Evolutionary conservation across 1,140 invertebrate species (phyloP), one percentile per base, ranked within the genome.

Genomic region (Anastatus disparis): DNA sequence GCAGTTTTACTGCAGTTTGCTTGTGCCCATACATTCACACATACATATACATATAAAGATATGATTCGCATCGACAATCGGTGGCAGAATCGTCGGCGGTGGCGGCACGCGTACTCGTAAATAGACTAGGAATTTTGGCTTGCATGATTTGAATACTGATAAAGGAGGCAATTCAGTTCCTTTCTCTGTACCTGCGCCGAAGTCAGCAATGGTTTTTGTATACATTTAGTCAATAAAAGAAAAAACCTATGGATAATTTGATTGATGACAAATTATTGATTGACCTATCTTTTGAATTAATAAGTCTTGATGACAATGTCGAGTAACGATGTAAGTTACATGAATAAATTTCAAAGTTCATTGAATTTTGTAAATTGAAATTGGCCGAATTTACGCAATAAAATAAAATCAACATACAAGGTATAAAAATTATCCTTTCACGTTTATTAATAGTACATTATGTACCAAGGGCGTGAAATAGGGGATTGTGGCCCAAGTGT

Each of bases 61-160:
- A 15, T n/a, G n/a, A n/a, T n/a, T n/a, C n/a, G n/a, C n/a, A n/a
- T n/a, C n/a, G n/a, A n/a, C n/a, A n/a, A n/a, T n/a, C n/a, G n/a
- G n/a, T n/a, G n/a, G n/a, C n/a, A n/a, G n/a, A n/a, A n/a, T 35
- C 31, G 31, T 35, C 31, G 31, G 31, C 31, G 10, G 10, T 35
- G 17, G 56, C 40, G 35, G 8, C 20, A 12, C 58, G 40, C 15
- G n/a, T 22, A 13, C 12, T 63, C 61, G 50, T 65, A 65, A 65
- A 65, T 65, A 65, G 63, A 65, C 63, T 35, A 48, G 38, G 50
- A 65, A 65, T 65, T 65, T 65, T 24, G 63, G 50, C 31, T 53
- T n/a, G 46, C 50, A 31, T 53, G 63, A 65, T 65, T 65, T 65
- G 63, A 65, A 65, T 65, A 42, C 35, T 53, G 63, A 65, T 53